These are phyloP conservation scores for Cyaniris semiargus DNA, from an alignment of 2,888 invertebrate species.

Conservation along the genomic window DNA sequence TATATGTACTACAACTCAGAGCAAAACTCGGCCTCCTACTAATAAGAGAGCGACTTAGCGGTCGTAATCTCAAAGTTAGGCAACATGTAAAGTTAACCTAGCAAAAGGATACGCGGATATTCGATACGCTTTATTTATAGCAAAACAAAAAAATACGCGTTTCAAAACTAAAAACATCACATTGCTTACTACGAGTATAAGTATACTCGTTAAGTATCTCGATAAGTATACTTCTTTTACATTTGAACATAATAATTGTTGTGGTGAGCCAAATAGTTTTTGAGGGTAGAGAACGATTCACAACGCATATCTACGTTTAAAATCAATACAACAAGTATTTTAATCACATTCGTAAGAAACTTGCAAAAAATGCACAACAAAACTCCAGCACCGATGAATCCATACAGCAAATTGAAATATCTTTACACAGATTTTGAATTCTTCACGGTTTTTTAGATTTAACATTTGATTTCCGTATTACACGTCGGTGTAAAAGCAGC, in stretches of 20 bases:
- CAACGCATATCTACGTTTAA: background rate
- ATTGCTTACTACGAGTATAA: background rate
- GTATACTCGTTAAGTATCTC: too few relatives aligned
- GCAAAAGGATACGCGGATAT: background rate
- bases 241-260: too few relatives aligned
- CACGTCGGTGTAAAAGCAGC: background rate
- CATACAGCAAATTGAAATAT: background rate
- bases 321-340: background rate
- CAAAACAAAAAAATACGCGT: background rate
- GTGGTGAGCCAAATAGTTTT: too few relatives aligned
- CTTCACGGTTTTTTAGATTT: background rate
- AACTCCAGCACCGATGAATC: background rate
- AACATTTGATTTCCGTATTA: background rate
- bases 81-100: background rate
- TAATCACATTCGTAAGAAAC: conserved; percentile 3
- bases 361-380: background rate
- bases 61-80: background rate
- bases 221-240: too few relatives aligned
- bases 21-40: background rate
- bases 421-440: background rate
- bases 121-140: background rate
- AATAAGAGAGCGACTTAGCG: background rate
- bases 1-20: too few relatives aligned
- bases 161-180: background rate
- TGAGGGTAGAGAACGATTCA: background rate